Evolutionary conservation across 2,113 vertebrate genomes (phyloP).

Genomic region (Bubo scandiacus): DNA sequence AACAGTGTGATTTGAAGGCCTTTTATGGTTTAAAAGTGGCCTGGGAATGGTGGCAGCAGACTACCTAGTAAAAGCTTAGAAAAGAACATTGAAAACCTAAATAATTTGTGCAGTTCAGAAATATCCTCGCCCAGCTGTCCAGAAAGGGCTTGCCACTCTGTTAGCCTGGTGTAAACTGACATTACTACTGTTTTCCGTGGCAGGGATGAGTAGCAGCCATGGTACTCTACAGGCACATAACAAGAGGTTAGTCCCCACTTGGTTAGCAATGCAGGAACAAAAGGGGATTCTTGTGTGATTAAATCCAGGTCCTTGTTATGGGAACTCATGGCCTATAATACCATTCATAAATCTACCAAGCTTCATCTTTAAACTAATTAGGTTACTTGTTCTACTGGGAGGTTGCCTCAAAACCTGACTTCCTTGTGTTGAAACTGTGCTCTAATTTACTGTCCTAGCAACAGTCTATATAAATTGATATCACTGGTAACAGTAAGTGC

Average conservation of each 20-base stretch:
- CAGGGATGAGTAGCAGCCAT: neutral
- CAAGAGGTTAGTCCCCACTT: neutral
- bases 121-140: neutral
- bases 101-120: neutral
- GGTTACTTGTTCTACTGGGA: conserved; percentile 3
- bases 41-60: neutral
- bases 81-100: neutral
- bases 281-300: neutral
- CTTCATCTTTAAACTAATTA: conserved; percentile 23
- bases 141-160: neutral
- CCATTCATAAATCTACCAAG: neutral
- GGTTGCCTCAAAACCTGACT: neutral
- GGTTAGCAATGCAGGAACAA: neutral
- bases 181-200: neutral
- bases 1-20: neutral
- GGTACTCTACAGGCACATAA: neutral
- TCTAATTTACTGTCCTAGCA: neutral
- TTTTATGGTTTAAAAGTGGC: neutral
- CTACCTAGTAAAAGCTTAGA: neutral
- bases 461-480: neutral
- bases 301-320: neutral
- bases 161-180: neutral
- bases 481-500: neutral
- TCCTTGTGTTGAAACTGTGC: neutral
- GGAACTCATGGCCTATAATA: neutral